Conservation (phyloP, 2,888 invertebrate species). For the Drosophila putrida region DNA sequence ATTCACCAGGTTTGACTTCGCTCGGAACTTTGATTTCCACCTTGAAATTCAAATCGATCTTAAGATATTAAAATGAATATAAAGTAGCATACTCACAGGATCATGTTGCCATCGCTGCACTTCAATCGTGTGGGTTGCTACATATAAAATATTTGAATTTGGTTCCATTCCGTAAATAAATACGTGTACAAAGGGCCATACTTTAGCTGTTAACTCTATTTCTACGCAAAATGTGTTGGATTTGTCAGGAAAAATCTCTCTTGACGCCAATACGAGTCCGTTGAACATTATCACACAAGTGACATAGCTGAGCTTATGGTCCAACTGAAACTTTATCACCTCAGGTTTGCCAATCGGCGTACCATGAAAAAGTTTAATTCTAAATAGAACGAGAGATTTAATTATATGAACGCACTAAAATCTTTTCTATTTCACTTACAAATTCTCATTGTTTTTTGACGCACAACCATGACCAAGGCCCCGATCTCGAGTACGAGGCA, state of each 20-base stretch:
- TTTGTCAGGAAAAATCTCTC: constrained; percentile 10
- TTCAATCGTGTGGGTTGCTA: constrained; percentile 11
- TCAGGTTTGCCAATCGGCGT: neutral
- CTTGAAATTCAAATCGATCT: constrained; percentile 4
- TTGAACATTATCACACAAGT: constrained; percentile 33
- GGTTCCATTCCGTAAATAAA: constrained; percentile 25
- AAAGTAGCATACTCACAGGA: constrained; percentile 11
- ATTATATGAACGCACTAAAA: neutral
- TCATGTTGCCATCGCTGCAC: constrained; percentile 9
- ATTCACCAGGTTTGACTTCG: constrained; percentile 17
- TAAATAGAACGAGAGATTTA: neutral
- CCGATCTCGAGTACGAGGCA: no score
- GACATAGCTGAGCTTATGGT: neutral
- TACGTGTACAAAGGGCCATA: constrained; percentile 38
- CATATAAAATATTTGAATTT: neutral
- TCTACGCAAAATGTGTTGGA: constrained; percentile 4
- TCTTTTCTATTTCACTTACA: constrained; percentile 5
- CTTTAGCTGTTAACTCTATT: constrained; percentile 6
- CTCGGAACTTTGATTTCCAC: constrained; percentile 15
- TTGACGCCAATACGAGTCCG: constrained; percentile 18
- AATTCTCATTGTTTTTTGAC: neutral
- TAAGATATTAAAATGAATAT: neutral
- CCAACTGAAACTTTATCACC: constrained; percentile 12
- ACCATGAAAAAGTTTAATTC: constrained; percentile 20
- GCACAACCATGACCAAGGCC: no score